These are phyloP conservation scores for Urosaurus nigricauda DNA, from an alignment of 2,797 vertebrate genomes.

Conservation along the genomic window DNA sequence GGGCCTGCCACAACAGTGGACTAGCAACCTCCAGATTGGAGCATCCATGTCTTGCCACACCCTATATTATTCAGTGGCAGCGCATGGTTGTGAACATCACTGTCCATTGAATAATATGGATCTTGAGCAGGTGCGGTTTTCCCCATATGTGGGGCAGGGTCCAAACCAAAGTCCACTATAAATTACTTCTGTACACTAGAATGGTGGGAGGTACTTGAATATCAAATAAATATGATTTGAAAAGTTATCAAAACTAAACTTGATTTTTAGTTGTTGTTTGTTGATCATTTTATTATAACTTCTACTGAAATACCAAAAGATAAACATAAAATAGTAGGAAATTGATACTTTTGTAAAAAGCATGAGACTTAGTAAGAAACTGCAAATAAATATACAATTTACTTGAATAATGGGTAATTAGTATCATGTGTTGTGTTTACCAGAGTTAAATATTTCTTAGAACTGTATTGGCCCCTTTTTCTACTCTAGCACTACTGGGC, in stretches of 20 bases:
- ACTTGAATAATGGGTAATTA: neutral
- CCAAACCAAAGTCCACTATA: no score
- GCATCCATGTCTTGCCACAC: no score
- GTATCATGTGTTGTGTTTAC: neutral
- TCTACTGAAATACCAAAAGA: neutral
- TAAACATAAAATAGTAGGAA: neutral
- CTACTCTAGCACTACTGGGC: slow-evolving; percentile 88
- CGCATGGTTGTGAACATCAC: no score
- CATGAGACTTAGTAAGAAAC: neutral
- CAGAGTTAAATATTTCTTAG: neutral
- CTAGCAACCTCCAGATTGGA: no score
- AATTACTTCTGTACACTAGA: neutral
- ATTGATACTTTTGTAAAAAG: neutral
- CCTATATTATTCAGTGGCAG: no score
- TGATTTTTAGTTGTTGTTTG: slow-evolving; percentile 19
- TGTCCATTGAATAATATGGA: no score
- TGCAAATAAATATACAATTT: neutral
- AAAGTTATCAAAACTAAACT: slow-evolving; percentile 27
- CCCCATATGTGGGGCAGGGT: no score
- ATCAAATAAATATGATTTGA: neutral
- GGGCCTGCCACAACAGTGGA: no score
- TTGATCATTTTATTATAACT: neutral
- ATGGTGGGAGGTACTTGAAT: neutral
- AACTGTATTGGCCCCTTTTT: slow-evolving; percentile 19
- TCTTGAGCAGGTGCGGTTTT: no score